Evolutionary conservation across 1,140 invertebrate species (phyloP), one percentile per base, ranked within the genome.

Genomic region (Bursaphelenchus mucronatus): DNA sequence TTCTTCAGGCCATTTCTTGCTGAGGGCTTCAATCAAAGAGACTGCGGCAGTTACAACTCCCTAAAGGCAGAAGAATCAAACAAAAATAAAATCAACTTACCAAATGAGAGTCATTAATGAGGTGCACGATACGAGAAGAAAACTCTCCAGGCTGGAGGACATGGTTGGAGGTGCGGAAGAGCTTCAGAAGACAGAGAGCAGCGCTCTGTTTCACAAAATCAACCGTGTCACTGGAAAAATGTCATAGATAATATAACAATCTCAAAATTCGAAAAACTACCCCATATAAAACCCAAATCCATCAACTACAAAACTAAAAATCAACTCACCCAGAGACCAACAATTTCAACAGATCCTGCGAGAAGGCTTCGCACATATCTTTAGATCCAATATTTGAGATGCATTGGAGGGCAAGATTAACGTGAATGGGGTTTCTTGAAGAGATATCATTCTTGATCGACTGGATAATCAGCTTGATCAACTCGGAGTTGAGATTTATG

Each of bases 121-220:
- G 85, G 84, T 99, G 96, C 76, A 99, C 94, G 68, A 99, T 97
- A 61, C 96, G 86, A 10, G 94, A 95, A 7, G 95, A 96, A 93
- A 94, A 99, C 85, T 99, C 94, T 61, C 93, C 92, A 64, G 90
- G 90, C 53, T 92, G 93, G 79, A 97, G 93, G 30, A 97, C 90
- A 64, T 86, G 97, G 88, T 74, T 92, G 89, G 71, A 89, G 64
- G 92, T 95, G 53, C 96, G 87, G 79, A 97, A 89, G 41, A 99
- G 84, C 70, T 93, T 87, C 55, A 99, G 84, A 54, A 99, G 86
- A 82, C 95, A 98, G 3, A 99, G 85, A 49, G 95, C 95, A 69
- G 96, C 95, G 75, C 93, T 97, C 84, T 99, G 96, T 84, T 99
- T 99, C 0, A 99, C 95, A 53, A 96, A 91, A 85, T 99, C 96